Base-by-base conservation (phyloP, 1,140 invertebrate species). In the Hyposmocoma kahamanoa region DNA sequence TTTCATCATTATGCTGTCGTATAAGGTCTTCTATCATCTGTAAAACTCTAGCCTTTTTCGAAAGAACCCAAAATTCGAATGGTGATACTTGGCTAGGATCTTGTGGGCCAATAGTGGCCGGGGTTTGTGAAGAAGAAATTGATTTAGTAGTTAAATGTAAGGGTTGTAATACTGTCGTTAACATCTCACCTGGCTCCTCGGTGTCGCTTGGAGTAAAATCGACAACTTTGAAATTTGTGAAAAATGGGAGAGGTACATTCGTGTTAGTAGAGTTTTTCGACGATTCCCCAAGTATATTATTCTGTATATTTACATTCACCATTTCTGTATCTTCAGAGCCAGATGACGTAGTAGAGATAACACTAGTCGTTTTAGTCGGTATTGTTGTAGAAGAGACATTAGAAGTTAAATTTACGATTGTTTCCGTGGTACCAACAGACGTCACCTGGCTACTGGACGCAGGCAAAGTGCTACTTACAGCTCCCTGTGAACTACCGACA, bases 1-100 rank as follows among this genome's bases (percentile, higher is more conserved):
- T 69, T 66, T 85, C 82, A 36, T 74, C 66, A 56, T 87, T 79
- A 57, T 87, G 85, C 56, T 79, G 68, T 51, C 65, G 53, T 56
- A 87, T 71, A 42, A 87, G 59, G 36, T 86, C 70, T 73, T 87
- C 84, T 50, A 87, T 87, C 72, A 87, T 84, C 72, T 83, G 79
- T 42, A 87, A 69, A 47, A 87, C 80, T 52, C 75, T 67, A 42
- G 86, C 83, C 69, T 83, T 83, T 63, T 85, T 85, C 9, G 83
- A 84, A 49, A 84, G 71, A 46, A 84, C 58, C 80, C 75, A 81
- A 50, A 86, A 56, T 54, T 84, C 76, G 30, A 79, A 49, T 18
- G 63, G 71, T 6, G 79, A 73, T 45, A 84, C 44, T 49, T 76
- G 64, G 57, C 44, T 71, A 19, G 76, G 67, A 58, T 82, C 64